These are phyloP conservation scores for Lepidurus couesii DNA, from an alignment of 1,140 invertebrate species.

Conservation along the genomic window DNA sequence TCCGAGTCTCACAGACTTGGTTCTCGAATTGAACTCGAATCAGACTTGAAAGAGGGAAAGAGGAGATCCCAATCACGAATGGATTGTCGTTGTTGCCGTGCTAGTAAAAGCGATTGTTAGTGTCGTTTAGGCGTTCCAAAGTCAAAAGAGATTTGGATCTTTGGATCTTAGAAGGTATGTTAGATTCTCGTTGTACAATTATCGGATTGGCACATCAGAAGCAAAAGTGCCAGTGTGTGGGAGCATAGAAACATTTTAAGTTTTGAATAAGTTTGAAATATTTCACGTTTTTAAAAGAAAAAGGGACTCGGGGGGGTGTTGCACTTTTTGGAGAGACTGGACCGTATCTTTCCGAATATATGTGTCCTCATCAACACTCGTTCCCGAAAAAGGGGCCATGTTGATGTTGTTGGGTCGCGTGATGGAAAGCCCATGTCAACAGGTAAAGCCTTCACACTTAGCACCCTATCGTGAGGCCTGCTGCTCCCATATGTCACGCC, in stretches of 20 bases:
- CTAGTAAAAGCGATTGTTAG: too few relatives aligned
- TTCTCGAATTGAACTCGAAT: too few relatives aligned
- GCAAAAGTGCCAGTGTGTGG: too few relatives aligned
- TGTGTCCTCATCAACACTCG: conserved; percentile 4
- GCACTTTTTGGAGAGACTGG: background rate
- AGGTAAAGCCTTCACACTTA: conserved; percentile 15
- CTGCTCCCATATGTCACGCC: conserved; percentile 17
- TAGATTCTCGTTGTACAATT: background rate
- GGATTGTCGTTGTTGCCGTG: too few relatives aligned
- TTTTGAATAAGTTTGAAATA: background rate
- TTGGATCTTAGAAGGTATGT: background rate
- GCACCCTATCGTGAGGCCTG: conserved; percentile 20
- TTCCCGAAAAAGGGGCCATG: conserved; percentile 16
- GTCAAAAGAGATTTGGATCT: background rate
- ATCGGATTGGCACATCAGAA: too few relatives aligned
- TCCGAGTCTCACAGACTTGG: too few relatives aligned
- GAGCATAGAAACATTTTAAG: background rate
- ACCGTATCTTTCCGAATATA: background rate
- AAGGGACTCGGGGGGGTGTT: background rate
- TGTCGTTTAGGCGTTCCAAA: too few relatives aligned
- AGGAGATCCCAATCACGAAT: background rate
- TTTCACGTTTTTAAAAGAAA: background rate
- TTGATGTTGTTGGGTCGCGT: conserved; percentile 16
- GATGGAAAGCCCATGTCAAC: conserved; percentile 18
- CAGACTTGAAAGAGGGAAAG: background rate